Evolutionary conservation across 2,888 invertebrate species (phyloP), one percentile per base, ranked within the genome.

Genomic region (Gasteruption jaculator): DNA sequence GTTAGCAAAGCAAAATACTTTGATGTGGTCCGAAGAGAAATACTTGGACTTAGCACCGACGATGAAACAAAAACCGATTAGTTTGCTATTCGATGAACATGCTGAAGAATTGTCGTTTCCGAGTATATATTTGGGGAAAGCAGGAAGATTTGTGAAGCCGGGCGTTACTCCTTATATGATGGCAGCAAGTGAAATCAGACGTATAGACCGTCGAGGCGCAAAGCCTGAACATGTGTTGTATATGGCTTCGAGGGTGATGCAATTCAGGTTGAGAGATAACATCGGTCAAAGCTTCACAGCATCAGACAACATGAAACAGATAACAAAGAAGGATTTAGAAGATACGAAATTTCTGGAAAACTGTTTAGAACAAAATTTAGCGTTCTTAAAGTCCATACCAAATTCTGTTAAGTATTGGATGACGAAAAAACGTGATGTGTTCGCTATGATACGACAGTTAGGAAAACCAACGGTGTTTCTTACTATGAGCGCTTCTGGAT

Each of bases 51-150:
- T 53, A 5, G 48, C 50, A 20, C 49, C 52, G 1, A 46, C 45
- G 7, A 21, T 45, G 30, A 7, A 32, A 10, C 24, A 30, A 7
- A 11, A 27, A 12, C 46, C 52, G 12, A 24, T 26, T 1, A 63
- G 57, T 52, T 56, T 65, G 38, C 48, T 71, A 49, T 65, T 60
- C 32, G 70, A 70, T 46, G 50, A 52, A 43, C 63, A 69, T 57
- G 66, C 67, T 10, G 69, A 69, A 60, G 70, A 71, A 40, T 38
- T 71, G 12, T 69, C 69, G 3, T 71, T 72, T 53, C 71, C 70
- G 4, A 15, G 43, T 14, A 71, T 71, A 52, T 73, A 72, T 56
- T 56, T 42, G 18, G 71, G 71, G 5, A 29, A 67, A 34, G 53
- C 38, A 57, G 62, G 41, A 5, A n/a, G 5, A 2, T 71, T 66